Percentiles rank a stretch among this genome's conserved stretches.
phyloP scores from a whole-genome alignment of 2,797 vertebrate species.

The Hozukius guyotensis region DNA sequence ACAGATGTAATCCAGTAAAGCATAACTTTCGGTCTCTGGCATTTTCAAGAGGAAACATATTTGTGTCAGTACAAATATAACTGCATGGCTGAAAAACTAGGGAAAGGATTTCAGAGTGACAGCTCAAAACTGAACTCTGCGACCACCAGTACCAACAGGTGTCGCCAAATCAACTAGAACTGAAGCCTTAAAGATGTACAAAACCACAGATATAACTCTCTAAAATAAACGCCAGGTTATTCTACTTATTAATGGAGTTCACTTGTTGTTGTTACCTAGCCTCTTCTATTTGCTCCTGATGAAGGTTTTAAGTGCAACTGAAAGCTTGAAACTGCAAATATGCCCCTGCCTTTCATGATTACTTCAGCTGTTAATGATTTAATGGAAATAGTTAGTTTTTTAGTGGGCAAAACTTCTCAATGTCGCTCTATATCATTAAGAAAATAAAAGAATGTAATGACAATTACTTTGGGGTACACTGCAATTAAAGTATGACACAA shows the following conservation, averaged over 20 bases:
- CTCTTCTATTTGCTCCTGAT: background rate
- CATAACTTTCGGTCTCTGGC: too few species aligned
- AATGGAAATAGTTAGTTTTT: background rate
- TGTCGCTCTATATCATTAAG: background rate
- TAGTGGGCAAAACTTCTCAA: background rate
- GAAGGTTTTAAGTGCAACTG: background rate
- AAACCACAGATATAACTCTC: background rate
- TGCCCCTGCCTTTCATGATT: background rate
- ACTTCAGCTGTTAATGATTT: background rate
- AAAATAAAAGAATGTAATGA: background rate
- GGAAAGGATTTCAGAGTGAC: too few species aligned
- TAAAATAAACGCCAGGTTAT: background rate
- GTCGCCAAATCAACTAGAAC: background rate
- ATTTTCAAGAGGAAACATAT: too few species aligned
- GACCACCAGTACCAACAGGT: background rate
- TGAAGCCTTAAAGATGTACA: background rate
- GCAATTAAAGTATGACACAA: constrained; percentile 12
- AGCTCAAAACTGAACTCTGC: background rate
- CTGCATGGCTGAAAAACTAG: background rate
- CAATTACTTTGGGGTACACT: background rate
- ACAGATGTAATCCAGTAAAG: too few species aligned
- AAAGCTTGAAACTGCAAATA: background rate
- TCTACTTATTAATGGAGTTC: too few species aligned
- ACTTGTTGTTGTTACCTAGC: background rate
- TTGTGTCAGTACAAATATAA: background rate